A percentile compares a stretch with the other conserved stretches of the same genome.
phyloP scores from a whole-genome alignment of 2,888 invertebrate species.

The Drosophila kanekoi region DNA sequence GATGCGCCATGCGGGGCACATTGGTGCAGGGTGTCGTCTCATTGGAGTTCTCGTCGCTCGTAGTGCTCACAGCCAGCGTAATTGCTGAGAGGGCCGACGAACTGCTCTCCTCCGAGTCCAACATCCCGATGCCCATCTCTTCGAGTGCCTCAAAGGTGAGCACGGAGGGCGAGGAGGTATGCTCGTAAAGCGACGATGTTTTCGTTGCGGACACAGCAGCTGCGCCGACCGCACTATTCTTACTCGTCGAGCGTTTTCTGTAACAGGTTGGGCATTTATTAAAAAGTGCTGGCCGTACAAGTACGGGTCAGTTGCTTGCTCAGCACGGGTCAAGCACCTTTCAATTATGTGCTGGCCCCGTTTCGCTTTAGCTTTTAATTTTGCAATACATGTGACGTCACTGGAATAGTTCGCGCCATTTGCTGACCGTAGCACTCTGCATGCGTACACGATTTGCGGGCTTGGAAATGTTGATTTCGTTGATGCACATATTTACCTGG shows the following conservation, averaged over 20 bases:
- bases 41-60: conserved; percentile 83
- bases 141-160: conserved; percentile 77
- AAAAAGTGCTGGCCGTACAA: conserved; percentile 43
- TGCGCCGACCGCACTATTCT: conserved; percentile 42
- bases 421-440: conserved; percentile 25
- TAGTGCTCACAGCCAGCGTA: conserved; percentile 71
- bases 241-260: conserved; percentile 81
- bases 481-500: conserved; percentile 71
- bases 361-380: conserved; percentile 36
- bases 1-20: conserved; percentile 78
- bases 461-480: neutral
- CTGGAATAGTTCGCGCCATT: conserved; percentile 59
- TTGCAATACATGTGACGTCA: conserved; percentile 56
- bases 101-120: conserved; percentile 86
- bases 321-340: conserved; percentile 75
- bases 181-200: conserved; percentile 59
- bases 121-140: conserved; percentile 88
- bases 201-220: conserved; percentile 64
- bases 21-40: conserved; percentile 80
- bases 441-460: neutral
- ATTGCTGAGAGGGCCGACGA: conserved; percentile 81
- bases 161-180: conserved; percentile 69
- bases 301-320: conserved; percentile 42
- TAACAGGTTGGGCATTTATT: conserved; percentile 23
- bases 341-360: conserved; percentile 50